Evolutionary conservation across 2,888 invertebrate genomes (phyloP).

Genomic region (Tetragnatha montana): DNA sequence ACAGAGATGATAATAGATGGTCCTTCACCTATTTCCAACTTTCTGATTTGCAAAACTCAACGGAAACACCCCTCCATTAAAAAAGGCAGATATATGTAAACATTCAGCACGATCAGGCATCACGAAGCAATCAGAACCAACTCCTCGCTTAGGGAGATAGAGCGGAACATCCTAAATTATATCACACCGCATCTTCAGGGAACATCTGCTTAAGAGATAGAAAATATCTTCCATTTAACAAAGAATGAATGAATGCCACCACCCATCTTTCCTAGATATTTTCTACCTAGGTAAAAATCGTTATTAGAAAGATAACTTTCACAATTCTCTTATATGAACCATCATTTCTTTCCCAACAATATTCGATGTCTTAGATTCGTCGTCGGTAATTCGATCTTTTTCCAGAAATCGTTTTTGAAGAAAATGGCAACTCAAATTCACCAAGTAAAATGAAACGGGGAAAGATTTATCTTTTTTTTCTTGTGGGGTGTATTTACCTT

Average conservation of each 20-base stretch:
- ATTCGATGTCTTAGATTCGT: conserved; percentile 50
- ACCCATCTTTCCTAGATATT: conserved; percentile 50
- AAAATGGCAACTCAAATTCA: conserved; percentile 30
- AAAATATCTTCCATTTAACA: conserved; percentile 49
- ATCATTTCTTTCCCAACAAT: conserved; percentile 21
- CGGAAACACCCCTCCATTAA: too few species aligned
- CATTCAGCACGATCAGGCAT: conserved; percentile 24
- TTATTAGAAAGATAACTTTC: conserved; percentile 58
- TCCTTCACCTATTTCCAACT: too few species aligned
- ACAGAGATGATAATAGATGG: too few species aligned
- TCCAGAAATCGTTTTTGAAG: conserved; percentile 44
- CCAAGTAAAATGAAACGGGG: conserved; percentile 28
- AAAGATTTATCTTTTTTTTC: conserved; percentile 39
- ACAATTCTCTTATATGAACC: not conserved
- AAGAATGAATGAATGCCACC: conserved; percentile 50
- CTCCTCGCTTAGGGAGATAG: conserved; percentile 13
- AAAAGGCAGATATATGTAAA: too few species aligned
- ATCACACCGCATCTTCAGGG: conserved; percentile 33
- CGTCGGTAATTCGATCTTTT: conserved; percentile 60
- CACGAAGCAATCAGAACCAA: conserved; percentile 44
- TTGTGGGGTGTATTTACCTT: not conserved
- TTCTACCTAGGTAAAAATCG: conserved; percentile 37
- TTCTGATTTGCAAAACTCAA: too few species aligned
- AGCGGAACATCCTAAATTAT: conserved; percentile 32
- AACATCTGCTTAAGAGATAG: conserved; percentile 1